phyloP scores from a whole-genome alignment of 2,113 vertebrate genomes.

The Synodontis membranacea region DNA sequence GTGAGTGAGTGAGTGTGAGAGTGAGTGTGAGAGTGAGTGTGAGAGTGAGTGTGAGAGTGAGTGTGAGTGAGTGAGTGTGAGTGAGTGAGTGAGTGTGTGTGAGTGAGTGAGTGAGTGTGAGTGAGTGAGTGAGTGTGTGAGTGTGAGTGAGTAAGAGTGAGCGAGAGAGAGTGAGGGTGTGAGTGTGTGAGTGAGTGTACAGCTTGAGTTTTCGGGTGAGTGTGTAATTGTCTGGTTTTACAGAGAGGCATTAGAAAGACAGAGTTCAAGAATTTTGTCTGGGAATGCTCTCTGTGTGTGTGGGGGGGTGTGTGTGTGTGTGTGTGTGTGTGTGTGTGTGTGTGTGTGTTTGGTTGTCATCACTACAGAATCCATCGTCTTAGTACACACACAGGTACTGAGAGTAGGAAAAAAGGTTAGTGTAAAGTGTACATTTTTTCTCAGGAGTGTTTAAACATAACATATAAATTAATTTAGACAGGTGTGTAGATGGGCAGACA shows the following conservation, averaged over 20 bases:
- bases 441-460: neutral
- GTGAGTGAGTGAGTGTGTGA: neutral
- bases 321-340: neutral
- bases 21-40: constrained; percentile 10
- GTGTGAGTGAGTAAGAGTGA: neutral
- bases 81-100: neutral
- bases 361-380: constrained; percentile 46
- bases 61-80: neutral
- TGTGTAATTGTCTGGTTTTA: neutral
- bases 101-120: neutral
- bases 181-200: neutral
- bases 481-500: too few relatives aligned
- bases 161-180: neutral
- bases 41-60: too few relatives aligned
- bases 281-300: neutral
- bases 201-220: neutral
- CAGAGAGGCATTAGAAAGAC: neutral
- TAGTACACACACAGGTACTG: neutral
- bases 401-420: neutral
- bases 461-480: neutral
- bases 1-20: neutral
- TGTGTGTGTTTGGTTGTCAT: constrained; percentile 40
- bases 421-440: neutral
- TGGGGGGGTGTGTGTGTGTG: constrained; percentile 26
- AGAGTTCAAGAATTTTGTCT: constrained; percentile 14